Base-by-base conservation (phyloP, 2,113 vertebrate species). In the Chrysochloris asiatica region DNA sequence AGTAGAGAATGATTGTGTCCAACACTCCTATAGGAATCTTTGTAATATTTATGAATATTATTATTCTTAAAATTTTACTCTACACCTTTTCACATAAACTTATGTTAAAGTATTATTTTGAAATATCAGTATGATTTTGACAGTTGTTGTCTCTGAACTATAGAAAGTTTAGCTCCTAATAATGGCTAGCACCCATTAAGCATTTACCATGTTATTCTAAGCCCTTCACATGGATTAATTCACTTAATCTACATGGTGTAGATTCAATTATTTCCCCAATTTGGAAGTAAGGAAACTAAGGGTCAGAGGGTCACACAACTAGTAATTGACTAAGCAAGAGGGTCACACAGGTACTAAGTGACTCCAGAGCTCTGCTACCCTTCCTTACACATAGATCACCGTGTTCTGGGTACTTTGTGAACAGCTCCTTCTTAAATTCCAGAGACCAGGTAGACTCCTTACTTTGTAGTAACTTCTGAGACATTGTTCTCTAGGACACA, bases 231-330 rank as follows among this genome's bases (percentile, higher is more conserved):
- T 69, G 82, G 26, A 80, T 77, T 71, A 56, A 73, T 17, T 48
- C 48, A 48, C 77, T 48, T 73, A 89, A 81, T 73, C 65, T 56
- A 84, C 38, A 41, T 2, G 67, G 81, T 38, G 36, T 72, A 54
- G 13, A 81, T 48, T 45, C 12, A 47, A 11, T 28, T 47, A 43
- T 61, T 83, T 45, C 69, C 10, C 24, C 28, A 6, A 75, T 43
- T 93, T 84, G 67, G 12, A 38, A 43, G 61, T 30, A 65, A 95
- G 76, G 38, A 73, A 88, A 87, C 33, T 3, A 4, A 72, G 45
- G 8, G 13, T 56, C 50, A 65, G 56, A 88, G 13, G 59, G 41
- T 28, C 69, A 71, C 41, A 73, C 30, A 52, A 33, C 36, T 41
- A 24, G 28, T 43, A 22, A 91, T 50, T 61, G 63, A 79, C 38